Percentiles rank a stretch among this genome's conserved stretches.
These are phyloP conservation scores for Phaetusa simplex DNA, from an alignment of 2,113 vertebrate species.

Conservation along the genomic window DNA sequence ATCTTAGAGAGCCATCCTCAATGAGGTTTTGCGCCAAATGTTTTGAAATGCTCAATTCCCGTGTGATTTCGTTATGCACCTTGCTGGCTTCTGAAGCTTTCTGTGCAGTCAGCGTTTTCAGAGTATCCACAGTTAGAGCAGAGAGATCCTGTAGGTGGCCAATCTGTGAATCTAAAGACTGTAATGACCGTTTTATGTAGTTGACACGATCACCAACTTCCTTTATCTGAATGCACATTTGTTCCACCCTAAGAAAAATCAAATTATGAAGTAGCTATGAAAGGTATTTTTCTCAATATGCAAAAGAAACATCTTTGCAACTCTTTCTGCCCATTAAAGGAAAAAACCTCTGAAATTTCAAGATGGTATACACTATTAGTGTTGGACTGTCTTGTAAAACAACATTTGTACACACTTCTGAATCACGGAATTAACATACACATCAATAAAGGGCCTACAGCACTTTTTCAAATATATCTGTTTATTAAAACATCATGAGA, in stretches of 20 bases:
- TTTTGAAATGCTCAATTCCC: conserved; percentile 95
- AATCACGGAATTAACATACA: background rate
- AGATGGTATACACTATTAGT: background rate
- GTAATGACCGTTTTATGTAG: conserved; percentile 96
- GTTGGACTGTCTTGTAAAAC: background rate
- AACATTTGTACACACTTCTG: background rate
- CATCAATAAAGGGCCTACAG: background rate
- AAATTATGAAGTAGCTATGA: conserved; percentile 14
- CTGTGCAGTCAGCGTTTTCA: conserved; percentile 97
- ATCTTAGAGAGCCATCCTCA: conserved; percentile 84
- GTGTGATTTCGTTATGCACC: conserved; percentile 96
- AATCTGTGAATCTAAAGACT: conserved; percentile 97
- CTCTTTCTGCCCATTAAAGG: background rate
- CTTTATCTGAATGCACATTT: conserved; percentile 96
- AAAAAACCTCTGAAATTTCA: background rate
- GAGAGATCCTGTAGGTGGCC: conserved; percentile 98
- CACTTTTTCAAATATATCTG: background rate
- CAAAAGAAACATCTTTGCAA: background rate
- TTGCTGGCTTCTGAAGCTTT: conserved; percentile 96
- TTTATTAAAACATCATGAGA: background rate
- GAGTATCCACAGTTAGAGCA: conserved; percentile 95
- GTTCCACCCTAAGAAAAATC: conserved; percentile 86
- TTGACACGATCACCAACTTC: conserved; percentile 97
- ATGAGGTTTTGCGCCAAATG: conserved; percentile 89
- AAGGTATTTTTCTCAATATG: background rate